Evolutionary conservation across 2,888 invertebrate genomes (phyloP).

Genomic region (Rhagonycha fulva): DNA sequence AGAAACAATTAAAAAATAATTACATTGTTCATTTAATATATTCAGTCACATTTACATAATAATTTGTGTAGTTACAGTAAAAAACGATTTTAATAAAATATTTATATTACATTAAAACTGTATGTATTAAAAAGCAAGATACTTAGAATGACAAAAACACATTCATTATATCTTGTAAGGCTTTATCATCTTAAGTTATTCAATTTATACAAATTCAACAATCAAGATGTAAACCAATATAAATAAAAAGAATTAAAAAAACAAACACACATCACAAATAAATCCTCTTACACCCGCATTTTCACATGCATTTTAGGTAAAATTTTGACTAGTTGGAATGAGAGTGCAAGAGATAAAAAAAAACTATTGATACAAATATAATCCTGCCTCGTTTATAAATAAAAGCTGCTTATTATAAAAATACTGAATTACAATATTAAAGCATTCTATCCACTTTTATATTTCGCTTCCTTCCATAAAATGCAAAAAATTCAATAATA

Average conservation of each 20-base stretch:
- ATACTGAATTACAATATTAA: conserved; percentile 32
- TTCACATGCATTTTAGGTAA: not conserved
- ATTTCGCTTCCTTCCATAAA: conserved; percentile 7
- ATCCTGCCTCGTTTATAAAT: conserved; percentile 27
- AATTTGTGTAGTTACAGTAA: conserved; percentile 38
- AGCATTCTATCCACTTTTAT: conserved; percentile 11
- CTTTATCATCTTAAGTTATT: conserved; percentile 29
- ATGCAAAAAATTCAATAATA: conserved; percentile 1
- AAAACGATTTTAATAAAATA: conserved; percentile 42
- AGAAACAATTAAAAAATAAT: conserved; percentile 4
- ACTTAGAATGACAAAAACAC: conserved; percentile 33
- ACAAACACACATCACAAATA: conserved; percentile 36
- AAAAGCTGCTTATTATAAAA: conserved; percentile 21
- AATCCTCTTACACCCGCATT: not conserved
- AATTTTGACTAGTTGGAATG: not conserved
- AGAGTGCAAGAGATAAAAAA: not conserved
- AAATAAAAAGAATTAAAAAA: conserved; percentile 15
- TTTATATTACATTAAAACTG: conserved; percentile 41
- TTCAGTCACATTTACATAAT: conserved; percentile 36
- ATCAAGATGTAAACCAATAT: conserved; percentile 24
- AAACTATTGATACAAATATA: not conserved
- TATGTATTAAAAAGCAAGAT: conserved; percentile 36
- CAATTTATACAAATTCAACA: conserved; percentile 20
- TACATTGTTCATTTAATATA: conserved; percentile 27
- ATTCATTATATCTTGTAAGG: conserved; percentile 36